These are phyloP conservation scores for Pachyuromys duprasi DNA, from an alignment of 2,797 vertebrate species.

Conservation along the genomic window DNA sequence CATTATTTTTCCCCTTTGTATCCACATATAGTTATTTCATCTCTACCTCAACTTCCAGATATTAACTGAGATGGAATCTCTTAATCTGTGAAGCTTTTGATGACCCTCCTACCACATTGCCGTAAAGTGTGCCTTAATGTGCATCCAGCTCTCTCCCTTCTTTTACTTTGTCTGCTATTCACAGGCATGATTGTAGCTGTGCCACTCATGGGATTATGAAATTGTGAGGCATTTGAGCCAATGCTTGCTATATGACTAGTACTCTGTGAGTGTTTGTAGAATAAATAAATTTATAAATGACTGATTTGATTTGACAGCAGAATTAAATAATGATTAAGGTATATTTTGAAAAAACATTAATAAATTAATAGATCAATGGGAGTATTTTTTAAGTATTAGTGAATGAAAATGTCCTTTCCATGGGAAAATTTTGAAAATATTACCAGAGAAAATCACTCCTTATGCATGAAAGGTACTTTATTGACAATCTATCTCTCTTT, in stretches of 20 bases:
- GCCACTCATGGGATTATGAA: background rate
- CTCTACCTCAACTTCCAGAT: background rate
- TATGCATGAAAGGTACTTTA: background rate
- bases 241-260: background rate
- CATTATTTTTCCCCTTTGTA: background rate
- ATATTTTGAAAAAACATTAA: background rate
- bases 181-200: background rate
- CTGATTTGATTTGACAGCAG: background rate
- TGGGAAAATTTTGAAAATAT: slow-evolving; percentile 11
- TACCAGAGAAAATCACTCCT: background rate
- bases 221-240: background rate
- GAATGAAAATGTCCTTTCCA: background rate
- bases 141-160: background rate
- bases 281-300: background rate
- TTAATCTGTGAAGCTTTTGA: background rate
- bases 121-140: accelerated
- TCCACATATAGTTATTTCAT: background rate
- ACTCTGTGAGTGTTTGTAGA: background rate
- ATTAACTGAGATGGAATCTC: background rate
- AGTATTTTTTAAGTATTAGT: background rate
- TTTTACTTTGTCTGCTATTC: background rate
- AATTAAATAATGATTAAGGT: slow-evolving; percentile 15
- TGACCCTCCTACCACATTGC: background rate
- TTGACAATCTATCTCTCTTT: background rate
- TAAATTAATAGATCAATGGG: slow-evolving; percentile 14